Evolutionary conservation across 2,113 vertebrate species (phyloP), one percentile per base, ranked within the genome.

Genomic region (Hydrolagus affinis): DNA sequence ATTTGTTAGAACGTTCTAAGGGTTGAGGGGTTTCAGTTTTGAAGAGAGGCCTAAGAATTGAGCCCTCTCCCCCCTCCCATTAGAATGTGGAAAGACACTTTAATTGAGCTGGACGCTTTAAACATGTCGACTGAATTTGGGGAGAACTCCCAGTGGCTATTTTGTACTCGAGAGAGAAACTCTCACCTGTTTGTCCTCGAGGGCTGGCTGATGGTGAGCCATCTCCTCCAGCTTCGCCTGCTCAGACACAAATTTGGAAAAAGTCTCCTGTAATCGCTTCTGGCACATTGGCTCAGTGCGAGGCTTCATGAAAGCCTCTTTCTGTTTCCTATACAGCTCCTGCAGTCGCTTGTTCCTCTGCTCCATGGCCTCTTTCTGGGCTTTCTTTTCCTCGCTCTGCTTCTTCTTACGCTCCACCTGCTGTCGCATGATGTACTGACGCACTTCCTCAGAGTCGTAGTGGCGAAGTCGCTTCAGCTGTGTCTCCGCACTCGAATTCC

Each of bases 251-350:
- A 97, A 88, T 87, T 96, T 96, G 83, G 93, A 95, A 86, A 96
- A 98, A 1, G 96, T 97, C 74, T 97, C 95, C 59, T 93, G 92
- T 8, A 93, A 89, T 28, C 87, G 86, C 28, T 87, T 92, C 76
- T 72, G 25, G 75, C 25, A 85, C 4, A 62, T 15, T 0, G 57
- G 10, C 85, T 93, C 78, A 0, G 87, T 68, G 88, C 91, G 92
- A 72, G 85, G 87, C 91, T 93, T 94, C 28, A 64, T 88, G 44
- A 95, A 89, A 78, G 92, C 93, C 85, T 95, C 94, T 75, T 90
- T 93, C 88, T 99, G 98, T 89, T 95, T 98, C 88, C 91, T 94
- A 90, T 99, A 99, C 69, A 99, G 95, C 87, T 99, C 97, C 86
- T 97, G 95, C 10, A 99, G 91, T n/a, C 96, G 94, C 89, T 95